Percentiles rank a stretch among this genome's conserved stretches.
phyloP scores from a whole-genome alignment of 2,113 vertebrate species.

The Cyprinus carpio region DNA sequence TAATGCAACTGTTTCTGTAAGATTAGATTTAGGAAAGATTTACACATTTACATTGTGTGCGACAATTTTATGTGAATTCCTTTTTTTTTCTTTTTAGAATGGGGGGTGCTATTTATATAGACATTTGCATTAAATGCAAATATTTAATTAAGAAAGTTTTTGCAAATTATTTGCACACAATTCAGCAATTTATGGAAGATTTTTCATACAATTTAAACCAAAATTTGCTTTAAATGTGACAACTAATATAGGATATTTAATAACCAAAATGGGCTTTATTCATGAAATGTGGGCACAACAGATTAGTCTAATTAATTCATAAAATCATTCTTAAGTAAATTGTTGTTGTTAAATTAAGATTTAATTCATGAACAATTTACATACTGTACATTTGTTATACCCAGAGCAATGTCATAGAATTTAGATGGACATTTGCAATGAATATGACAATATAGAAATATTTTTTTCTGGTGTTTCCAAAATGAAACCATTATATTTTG shows the following conservation, averaged over 20 bases:
- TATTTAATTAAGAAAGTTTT: background rate
- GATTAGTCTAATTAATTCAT: background rate
- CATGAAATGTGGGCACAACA: background rate
- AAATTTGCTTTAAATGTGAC: no score
- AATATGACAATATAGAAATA: background rate
- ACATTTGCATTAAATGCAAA: background rate
- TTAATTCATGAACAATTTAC: no score
- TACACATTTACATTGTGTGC: background rate
- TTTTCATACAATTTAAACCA: background rate
- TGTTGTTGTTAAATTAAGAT: no score
- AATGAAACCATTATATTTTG: background rate
- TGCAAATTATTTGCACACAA: background rate
- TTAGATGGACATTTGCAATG: background rate
- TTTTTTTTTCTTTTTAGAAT: background rate
- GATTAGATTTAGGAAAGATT: background rate
- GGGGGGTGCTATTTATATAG: background rate
- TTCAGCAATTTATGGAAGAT: background rate
- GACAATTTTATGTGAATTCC: background rate
- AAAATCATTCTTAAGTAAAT: background rate
- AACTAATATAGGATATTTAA: no score
- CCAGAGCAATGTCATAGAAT: background rate
- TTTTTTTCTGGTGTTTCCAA: background rate
- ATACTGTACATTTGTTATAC: no score
- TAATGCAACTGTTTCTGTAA: background rate
- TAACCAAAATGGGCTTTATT: background rate